Conservation (phyloP, 1,140 invertebrate species). For the Monomorium pharaonis region DNA sequence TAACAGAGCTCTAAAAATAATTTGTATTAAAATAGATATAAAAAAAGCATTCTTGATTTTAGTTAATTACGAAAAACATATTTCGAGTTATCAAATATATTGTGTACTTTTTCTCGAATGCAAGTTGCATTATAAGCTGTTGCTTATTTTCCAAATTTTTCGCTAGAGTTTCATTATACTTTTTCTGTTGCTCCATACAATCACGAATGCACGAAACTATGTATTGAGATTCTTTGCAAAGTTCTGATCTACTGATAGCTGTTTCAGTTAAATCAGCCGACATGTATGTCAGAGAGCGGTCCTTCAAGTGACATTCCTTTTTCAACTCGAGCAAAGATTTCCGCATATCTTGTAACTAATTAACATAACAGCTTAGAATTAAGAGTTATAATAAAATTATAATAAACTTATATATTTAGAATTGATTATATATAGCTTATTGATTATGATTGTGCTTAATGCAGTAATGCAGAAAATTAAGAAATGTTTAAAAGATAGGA, state of each 20-base stretch:
- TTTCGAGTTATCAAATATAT: constrained; percentile 20
- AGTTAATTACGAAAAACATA: not conserved
- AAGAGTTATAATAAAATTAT: not conserved
- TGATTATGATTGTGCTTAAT: constrained; percentile 7
- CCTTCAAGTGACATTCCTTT: constrained; percentile 77
- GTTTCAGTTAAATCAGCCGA: constrained; percentile 75
- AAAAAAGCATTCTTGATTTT: not conserved
- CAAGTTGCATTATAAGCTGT: constrained; percentile 69
- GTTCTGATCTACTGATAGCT: constrained; percentile 74
- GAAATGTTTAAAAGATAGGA: not conserved
- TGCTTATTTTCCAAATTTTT: constrained; percentile 76
- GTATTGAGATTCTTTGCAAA: constrained; percentile 77
- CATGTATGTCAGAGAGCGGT: constrained; percentile 73
- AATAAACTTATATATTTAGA: not conserved
- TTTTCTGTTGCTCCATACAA: constrained; percentile 78
- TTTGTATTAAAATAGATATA: constrained; percentile 45
- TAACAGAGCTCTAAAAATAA: constrained; percentile 70
- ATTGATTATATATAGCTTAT: not conserved
- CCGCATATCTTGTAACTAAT: constrained; percentile 74
- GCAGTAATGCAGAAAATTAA: not conserved
- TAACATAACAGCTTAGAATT: constrained; percentile 14
- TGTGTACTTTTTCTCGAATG: constrained; percentile 74
- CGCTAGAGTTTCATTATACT: constrained; percentile 65
- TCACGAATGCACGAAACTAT: constrained; percentile 75
- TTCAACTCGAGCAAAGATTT: constrained; percentile 75